Conservation (phyloP, 2,888 invertebrate species). For the Agriopis aurantiaria region DNA sequence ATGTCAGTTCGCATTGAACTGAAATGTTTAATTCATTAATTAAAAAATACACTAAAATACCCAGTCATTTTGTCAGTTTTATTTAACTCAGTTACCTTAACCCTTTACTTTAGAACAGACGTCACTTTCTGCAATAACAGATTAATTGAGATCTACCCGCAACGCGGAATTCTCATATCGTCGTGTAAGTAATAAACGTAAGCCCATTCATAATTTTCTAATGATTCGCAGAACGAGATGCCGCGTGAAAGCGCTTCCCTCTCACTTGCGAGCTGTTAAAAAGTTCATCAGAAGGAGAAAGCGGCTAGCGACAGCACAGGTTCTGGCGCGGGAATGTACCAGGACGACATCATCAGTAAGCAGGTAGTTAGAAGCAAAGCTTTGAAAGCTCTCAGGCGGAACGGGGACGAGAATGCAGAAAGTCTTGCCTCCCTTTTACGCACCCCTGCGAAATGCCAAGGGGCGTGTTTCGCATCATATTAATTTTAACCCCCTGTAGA, state of each 20-base stretch:
- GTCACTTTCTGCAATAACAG: no score
- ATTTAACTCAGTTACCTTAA: no score
- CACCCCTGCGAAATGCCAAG: conserved; percentile 51
- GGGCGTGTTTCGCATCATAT: conserved; percentile 51
- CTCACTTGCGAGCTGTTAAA: conserved; percentile 56
- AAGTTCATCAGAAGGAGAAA: conserved; percentile 78
- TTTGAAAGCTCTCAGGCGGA: conserved; percentile 71
- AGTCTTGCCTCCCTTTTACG: conserved; percentile 58
- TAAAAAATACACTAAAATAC: no score
- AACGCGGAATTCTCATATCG: not conserved
- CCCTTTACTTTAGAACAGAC: no score
- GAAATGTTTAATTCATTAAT: no score
- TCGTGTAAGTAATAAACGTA: not conserved
- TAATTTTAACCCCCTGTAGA: conserved; percentile 18
- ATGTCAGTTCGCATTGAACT: no score
- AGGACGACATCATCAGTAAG: conserved; percentile 62
- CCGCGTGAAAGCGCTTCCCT: conserved; percentile 24
- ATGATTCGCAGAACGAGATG: not conserved
- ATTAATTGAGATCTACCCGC: not conserved
- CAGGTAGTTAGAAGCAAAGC: conserved; percentile 66
- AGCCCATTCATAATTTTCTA: not conserved
- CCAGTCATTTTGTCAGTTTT: no score
- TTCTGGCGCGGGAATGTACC: conserved; percentile 82
- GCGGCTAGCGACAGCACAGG: conserved; percentile 85
- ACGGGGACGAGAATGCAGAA: conserved; percentile 63